Evolutionary conservation across 2,113 vertebrate genomes (phyloP).

Genomic region (Himantopus leucocephalus): DNA sequence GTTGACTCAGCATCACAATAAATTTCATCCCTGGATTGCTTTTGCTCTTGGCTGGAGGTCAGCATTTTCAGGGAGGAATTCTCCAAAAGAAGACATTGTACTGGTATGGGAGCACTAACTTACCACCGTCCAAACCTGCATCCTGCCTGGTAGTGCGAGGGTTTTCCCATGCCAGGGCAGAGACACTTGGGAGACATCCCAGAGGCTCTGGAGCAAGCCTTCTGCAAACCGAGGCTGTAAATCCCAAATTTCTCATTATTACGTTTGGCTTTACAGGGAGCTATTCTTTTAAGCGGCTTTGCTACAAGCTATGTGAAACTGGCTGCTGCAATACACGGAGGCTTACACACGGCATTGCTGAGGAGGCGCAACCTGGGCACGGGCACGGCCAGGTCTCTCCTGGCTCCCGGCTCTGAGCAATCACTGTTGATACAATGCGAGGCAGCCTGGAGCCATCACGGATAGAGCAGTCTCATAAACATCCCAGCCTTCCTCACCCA

Average conservation of each 20-base stretch:
- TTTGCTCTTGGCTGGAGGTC: slow-evolving; percentile 23
- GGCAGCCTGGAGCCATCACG: not conserved
- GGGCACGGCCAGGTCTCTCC: not conserved
- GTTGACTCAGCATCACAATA: slow-evolving; percentile 13
- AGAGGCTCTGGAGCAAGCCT: not conserved
- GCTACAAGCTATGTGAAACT: not conserved
- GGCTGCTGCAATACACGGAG: rapidly evolving
- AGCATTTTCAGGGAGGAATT: not conserved
- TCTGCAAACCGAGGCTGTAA: not conserved
- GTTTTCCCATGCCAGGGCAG: not conserved
- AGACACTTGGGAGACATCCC: not conserved
- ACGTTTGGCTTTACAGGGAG: not conserved
- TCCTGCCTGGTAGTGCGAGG: not conserved
- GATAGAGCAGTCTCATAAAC: not conserved
- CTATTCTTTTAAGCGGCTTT: not conserved
- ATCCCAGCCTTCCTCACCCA: not conserved
- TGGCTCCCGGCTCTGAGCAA: not conserved
- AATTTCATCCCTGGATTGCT: slow-evolving; percentile 25
- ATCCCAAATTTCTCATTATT: not conserved
- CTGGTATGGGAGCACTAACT: rapidly evolving
- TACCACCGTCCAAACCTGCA: not conserved
- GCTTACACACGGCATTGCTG: not conserved
- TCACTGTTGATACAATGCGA: rapidly evolving
- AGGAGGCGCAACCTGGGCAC: not conserved
- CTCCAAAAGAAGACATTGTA: not conserved